Conservation (phyloP, 2,797 vertebrate genomes). For the Ceyx erithaca region DNA sequence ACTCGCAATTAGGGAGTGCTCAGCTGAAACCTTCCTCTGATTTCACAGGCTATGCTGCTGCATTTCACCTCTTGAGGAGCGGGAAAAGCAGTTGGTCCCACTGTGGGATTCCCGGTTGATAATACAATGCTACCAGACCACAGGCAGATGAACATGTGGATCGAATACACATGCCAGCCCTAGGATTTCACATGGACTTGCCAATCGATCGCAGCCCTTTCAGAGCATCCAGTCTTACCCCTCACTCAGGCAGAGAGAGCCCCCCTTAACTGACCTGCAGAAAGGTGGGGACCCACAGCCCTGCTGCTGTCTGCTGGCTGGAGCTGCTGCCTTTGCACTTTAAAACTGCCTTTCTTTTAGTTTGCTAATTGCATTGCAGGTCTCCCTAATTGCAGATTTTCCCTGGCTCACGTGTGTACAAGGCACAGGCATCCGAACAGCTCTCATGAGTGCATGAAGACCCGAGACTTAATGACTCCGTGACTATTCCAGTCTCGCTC, state of each 20-base stretch:
- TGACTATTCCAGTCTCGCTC: neutral
- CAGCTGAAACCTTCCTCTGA: constrained; percentile 8
- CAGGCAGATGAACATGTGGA: neutral
- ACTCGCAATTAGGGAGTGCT: neutral
- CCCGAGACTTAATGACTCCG: neutral
- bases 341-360: neutral
- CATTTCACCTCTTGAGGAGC: neutral
- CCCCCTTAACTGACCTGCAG: neutral
- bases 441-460: neutral
- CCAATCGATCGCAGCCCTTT: neutral
- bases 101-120: neutral
- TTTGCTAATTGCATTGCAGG: neutral
- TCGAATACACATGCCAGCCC: neutral
- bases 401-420: neutral
- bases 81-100: neutral
- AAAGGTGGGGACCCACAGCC: neutral
- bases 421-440: neutral
- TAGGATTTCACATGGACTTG: neutral
- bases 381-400: neutral
- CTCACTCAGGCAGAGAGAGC: neutral
- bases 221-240: neutral
- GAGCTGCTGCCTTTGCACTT: neutral
- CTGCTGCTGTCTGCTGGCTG: neutral
- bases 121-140: neutral
- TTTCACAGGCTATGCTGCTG: neutral